These are phyloP conservation scores for Anaspis maculata DNA, from an alignment of 2,888 invertebrate species.

Conservation along the genomic window DNA sequence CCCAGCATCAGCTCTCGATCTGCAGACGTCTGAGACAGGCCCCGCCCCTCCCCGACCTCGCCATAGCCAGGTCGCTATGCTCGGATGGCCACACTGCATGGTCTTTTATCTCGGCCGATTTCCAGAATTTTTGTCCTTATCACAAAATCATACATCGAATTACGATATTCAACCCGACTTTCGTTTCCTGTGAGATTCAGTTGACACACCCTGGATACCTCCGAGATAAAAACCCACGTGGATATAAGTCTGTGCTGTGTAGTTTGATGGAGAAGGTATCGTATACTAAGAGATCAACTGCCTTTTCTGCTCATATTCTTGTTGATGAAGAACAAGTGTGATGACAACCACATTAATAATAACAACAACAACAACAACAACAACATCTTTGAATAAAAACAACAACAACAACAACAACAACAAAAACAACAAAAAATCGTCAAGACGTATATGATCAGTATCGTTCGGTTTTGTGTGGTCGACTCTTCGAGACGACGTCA, in stretches of 20 bases:
- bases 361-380: too few species aligned
- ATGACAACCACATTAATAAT: too few species aligned
- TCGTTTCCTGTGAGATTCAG: constrained; percentile 1
- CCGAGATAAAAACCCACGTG: constrained; percentile 35
- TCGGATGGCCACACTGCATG: constrained; percentile 29
- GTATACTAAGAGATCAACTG: constrained; percentile 22
- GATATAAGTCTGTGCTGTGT: constrained; percentile 38
- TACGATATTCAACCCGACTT: constrained; percentile 2
- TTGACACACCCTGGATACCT: constrained; percentile 18
- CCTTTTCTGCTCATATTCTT: constrained; percentile 36
- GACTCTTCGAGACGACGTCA: too few species aligned
- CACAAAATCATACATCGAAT: constrained; percentile 1
- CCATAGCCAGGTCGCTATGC: constrained; percentile 24
- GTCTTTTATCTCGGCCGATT: constrained; percentile 1
- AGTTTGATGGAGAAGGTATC: constrained; percentile 44
- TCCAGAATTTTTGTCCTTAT: constrained; percentile 1
- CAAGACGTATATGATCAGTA: background rate
- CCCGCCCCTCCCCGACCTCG: constrained; percentile 56
- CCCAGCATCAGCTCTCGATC: constrained; percentile 75
- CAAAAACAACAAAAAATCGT: background rate
- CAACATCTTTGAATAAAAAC: too few species aligned
- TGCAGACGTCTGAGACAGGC: constrained; percentile 79
- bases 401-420: too few species aligned
- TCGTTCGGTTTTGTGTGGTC: too few species aligned
- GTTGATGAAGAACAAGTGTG: too few species aligned